phyloP scores from a whole-genome alignment of 2,797 vertebrate species.

The Phalloptychus januarius region DNA sequence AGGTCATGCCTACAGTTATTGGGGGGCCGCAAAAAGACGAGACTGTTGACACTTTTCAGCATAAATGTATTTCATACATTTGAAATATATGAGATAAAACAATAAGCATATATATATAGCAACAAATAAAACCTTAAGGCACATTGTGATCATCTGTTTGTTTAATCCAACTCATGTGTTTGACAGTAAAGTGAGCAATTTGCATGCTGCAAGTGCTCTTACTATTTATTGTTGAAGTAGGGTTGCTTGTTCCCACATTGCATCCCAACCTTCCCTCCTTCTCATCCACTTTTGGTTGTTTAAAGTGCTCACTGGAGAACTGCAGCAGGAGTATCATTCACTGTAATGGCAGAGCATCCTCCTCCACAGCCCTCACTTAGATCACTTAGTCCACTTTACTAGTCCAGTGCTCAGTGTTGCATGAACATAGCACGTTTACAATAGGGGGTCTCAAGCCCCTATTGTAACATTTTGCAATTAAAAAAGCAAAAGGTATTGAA shows the following conservation, averaged over 20 bases:
- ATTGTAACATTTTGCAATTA: too few species aligned
- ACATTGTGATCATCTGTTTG: slow-evolving; percentile 58
- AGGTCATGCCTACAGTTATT: slow-evolving; percentile 16
- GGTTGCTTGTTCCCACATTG: slow-evolving; percentile 67
- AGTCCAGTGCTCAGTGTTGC: slow-evolving; percentile 46
- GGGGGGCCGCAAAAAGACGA: slow-evolving; percentile 8
- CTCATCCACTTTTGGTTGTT: slow-evolving; percentile 61
- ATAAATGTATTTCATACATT: not conserved
- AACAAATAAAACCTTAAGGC: slow-evolving; percentile 7
- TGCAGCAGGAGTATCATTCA: slow-evolving; percentile 77
- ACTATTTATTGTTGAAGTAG: slow-evolving; percentile 70
- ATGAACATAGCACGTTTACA: slow-evolving; percentile 59
- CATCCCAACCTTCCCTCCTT: slow-evolving; percentile 69
- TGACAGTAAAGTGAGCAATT: slow-evolving; percentile 69
- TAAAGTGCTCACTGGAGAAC: slow-evolving; percentile 67
- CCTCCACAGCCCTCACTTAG: slow-evolving; percentile 74
- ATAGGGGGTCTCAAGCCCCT: too few species aligned
- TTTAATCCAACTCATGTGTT: slow-evolving; percentile 67
- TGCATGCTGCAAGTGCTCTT: slow-evolving; percentile 66
- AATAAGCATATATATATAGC: not conserved
- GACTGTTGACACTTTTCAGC: slow-evolving; percentile 7
- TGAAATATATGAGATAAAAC: slow-evolving; percentile 10
- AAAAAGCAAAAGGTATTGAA: not conserved
- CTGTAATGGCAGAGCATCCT: slow-evolving; percentile 71
- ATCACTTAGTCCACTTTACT: slow-evolving; percentile 75